Conservation (phyloP, 2,113 vertebrate species). For the Python bivittatus region DNA sequence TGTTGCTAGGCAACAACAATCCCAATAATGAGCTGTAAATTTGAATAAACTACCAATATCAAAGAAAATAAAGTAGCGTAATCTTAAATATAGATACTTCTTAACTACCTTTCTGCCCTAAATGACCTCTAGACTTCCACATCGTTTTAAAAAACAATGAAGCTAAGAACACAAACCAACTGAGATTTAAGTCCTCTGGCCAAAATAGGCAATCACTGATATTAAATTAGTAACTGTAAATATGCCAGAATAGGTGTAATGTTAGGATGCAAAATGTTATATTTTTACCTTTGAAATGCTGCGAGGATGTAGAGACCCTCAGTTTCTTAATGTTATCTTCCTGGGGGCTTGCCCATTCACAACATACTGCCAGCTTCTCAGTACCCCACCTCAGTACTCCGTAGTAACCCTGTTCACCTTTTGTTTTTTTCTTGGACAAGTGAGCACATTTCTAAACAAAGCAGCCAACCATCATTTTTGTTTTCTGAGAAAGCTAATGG, state of each 20-base stretch:
- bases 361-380: not conserved
- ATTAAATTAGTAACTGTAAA: not conserved
- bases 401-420: not conserved
- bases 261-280: not conserved
- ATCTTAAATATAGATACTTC: not conserved
- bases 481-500: not conserved
- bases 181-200: not conserved
- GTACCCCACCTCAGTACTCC: not conserved
- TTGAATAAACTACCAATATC: not conserved
- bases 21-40: not conserved
- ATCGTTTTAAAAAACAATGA: not conserved
- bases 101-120: not conserved
- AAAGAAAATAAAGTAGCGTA: not conserved
- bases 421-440: not conserved
- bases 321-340: not conserved
- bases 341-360: not conserved
- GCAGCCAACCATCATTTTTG: not conserved
- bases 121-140: not conserved
- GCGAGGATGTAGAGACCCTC: not conserved
- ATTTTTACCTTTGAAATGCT: not conserved
- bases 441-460: not conserved
- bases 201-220: not conserved
- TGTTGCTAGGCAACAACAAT: conserved; percentile 9
- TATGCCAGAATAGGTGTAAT: not conserved
- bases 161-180: not conserved